These are phyloP conservation scores for Leptopilina syphax DNA, from an alignment of 2,888 invertebrate species.

Conservation along the genomic window DNA sequence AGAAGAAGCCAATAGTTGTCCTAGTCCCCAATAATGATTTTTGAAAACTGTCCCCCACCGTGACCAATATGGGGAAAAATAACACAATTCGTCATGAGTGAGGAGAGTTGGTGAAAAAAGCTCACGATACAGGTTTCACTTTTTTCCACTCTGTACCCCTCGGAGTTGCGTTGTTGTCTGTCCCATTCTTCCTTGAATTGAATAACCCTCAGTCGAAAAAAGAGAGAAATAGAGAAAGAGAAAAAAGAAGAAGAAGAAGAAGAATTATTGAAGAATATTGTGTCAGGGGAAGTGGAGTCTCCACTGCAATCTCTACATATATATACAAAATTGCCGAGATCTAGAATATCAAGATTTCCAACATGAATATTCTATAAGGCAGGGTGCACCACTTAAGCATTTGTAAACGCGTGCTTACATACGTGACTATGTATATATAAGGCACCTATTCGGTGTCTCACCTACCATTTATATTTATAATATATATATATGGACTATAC, in stretches of 20 bases:
- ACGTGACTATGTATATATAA: slow-evolving; percentile 28
- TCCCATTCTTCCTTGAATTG: background rate
- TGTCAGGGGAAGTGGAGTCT: slow-evolving; percentile 3
- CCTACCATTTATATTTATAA: slow-evolving; percentile 16
- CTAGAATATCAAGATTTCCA: background rate
- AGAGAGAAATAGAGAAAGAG: background rate
- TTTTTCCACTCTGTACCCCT: background rate
- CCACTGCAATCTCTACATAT: slow-evolving; percentile 19
- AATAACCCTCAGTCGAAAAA: slow-evolving; percentile 23
- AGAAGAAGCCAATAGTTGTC: slow-evolving; percentile 18
- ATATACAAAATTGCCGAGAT: background rate
- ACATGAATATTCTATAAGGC: slow-evolving; percentile 26
- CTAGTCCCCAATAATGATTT: slow-evolving; percentile 17
- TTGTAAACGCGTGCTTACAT: slow-evolving; percentile 33
- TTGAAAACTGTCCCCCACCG: slow-evolving; percentile 5
- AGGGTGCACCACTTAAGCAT: slow-evolving; percentile 38
- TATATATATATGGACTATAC: slow-evolving; percentile 34
- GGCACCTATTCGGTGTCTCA: slow-evolving; percentile 33
- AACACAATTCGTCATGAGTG: slow-evolving; percentile 24
- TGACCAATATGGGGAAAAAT: slow-evolving; percentile 16
- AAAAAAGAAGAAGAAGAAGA: slow-evolving; percentile 20
- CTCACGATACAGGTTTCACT: slow-evolving; percentile 24
- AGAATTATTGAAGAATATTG: background rate
- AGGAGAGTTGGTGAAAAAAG: slow-evolving; percentile 15
- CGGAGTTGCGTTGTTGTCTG: slow-evolving; percentile 2